Base-by-base conservation (phyloP, 2,797 vertebrate genomes). In the Oceanodroma leucorhoa region DNA sequence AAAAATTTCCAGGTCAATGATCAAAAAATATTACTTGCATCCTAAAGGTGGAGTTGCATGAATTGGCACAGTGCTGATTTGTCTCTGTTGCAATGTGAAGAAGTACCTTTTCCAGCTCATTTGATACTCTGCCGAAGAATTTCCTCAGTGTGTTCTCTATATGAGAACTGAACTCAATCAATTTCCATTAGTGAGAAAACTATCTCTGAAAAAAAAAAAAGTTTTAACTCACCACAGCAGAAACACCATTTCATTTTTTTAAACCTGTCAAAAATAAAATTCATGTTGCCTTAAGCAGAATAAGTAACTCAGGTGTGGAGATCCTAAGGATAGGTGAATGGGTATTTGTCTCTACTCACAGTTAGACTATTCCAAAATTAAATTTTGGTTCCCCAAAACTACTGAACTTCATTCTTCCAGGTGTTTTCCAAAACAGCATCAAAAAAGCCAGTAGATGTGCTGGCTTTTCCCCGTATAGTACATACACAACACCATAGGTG, bases 1-100 rank as follows among this genome's bases (percentile, higher is more conserved):
- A 77, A 93, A 93, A 77, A 77, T 29, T 85, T 94, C 71, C 71
- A 89, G 72, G 76, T 86, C 91, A 94, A 27, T 81, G 71, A 91
- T 34, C 46, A 87, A 85, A 86, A 93, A 64, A 55, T 38, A 70
- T 48, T 77, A 55, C 21, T 36, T 51, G 66, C 38, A 83, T 77
- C 15, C 14, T 75, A 73, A 73, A 90, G 38, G 16, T 30, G 3
- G 22, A 82, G 9, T 46, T 76, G 43, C 30, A 58, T 45, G 84
- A 91, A 62, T 77, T 43, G 60, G 21, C 64, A 84, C 64, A 77
- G 29, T 40, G 43, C 23, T 70, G 76, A 71, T 75, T 62, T 71
- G 27, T 66, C 70, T 94, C n/a, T 48, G 19, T 66, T 83, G 48
- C 36, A 83, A 57, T 13, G 18, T 71, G 48, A 69, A 79, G 53